Base-by-base conservation (phyloP, 2,113 vertebrate genomes). In the Leptodactylus fuscus region DNA sequence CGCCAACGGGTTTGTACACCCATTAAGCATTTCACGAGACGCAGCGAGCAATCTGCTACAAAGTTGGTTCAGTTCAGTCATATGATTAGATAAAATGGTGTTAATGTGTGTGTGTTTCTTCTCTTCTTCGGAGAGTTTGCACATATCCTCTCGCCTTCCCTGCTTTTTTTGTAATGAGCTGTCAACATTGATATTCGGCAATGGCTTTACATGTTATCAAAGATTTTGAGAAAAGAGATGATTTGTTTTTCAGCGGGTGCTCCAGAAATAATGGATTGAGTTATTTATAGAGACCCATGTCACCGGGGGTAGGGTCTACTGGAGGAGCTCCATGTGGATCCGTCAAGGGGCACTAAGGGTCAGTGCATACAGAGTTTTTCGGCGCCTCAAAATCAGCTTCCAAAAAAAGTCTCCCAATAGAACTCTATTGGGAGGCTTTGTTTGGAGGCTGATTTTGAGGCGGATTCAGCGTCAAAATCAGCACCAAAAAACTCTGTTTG, bases 21-120 rank as follows among this genome's bases (percentile, higher is more conserved):
- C 65, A 55, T 80, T 85, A 73, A 73, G 67, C 36, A 70, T 86
- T 86, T 86, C 76, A 86, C 84, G 73, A 78, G 58, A 73, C 44
- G 62, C 84, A 81, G 83, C 77, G 15, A 55, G 84, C 36, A 78
- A 81, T 85, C 65, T 49, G 76, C 84, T 73, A 46, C 65, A 73
- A 60, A 81, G 77, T 80, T 81, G 67, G 79, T 81, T 86, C 67
- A 48, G 29, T 81, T 80, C 84, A 78, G 78, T 78, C 58, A 71
- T 58, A 29, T 71, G 76, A 85, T 85, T 49, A 81, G 84, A 81
- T 81, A 86, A 81, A 86, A 86, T 81, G 77, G 67, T 81, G 84
- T 81, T 86, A 86, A 81, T 81, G 84, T 69, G 36, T 85, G 55
- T 71, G 83, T 38, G 49, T 85, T 85, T 80, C 46, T 76, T 49